Base-by-base conservation (phyloP, 53 echinoderm and acorn worm species). In the Patiria pectinifera region DNA sequence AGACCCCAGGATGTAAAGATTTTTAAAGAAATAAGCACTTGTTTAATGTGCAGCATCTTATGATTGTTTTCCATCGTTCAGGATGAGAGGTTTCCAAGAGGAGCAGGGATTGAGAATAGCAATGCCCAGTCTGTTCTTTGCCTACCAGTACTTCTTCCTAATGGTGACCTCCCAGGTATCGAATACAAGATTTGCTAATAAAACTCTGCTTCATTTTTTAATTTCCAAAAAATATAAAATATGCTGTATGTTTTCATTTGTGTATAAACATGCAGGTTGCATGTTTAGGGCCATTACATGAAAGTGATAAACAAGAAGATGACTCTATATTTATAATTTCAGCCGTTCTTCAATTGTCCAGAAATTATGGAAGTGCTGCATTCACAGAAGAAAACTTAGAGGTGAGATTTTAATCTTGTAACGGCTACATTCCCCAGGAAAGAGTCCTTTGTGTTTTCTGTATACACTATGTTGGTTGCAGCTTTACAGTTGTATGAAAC, bases 31-130 rank as follows among this genome's bases (percentile, higher is more conserved):
- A 53, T 53, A 6, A 53, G 53, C 5, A 53, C 2, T 53, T 6
- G 53, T 53, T 53, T 5, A 53, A 53, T 53, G 8, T 53, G 8
- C 8, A 53, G 8, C 8, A 8, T 53, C 53, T 53, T 53, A 19
- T 46, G 47, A 47, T 60, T 81, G 6, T 76, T 21, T 21, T 22
- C 69, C 76, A 4, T 12, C 25, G 7, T 13, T 3, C 11, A 98
- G 98, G 98, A 98, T 96, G 98, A 97, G 48, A 86, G 96, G 23
- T 98, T 98, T 43, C 98, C 98, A 22, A 66, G 89, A 70, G 98
- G 98, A 35, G 94, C 93, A 63, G 98, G 98, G 0, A 87, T 94
- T 53, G 94, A 96, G 66, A 91, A 92, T 61, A 94, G 97, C 49
- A 89, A 92, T 19, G 95, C 97, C 83, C 92, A 98, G 80, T 95